Evolutionary conservation across 2,888 invertebrate species (phyloP), one percentile per base, ranked within the genome.

Genomic region (Eupeodes luniger): DNA sequence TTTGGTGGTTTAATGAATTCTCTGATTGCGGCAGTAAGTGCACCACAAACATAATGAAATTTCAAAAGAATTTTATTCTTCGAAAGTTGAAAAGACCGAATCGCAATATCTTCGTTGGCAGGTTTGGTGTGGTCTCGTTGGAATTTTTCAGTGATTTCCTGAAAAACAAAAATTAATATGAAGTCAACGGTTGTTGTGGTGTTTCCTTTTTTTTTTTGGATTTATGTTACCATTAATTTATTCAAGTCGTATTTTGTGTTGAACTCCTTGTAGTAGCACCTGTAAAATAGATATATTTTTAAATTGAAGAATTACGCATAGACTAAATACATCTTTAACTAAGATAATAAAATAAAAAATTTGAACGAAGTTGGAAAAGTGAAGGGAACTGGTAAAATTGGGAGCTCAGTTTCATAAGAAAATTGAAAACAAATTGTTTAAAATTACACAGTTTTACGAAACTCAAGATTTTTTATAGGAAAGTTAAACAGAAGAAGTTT

Each of bases 1-100:
- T 95, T 93, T 6, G 96, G 95, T 0, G 97, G 97, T 91, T 96
- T 97, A 3, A 94, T 93, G 90, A 96, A 97, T 70, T 94, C 94
- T 57, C 96, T 94, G 0, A 95, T 96, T 12, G 92, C 91, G 4
- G 94, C 92, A 0, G 93, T 94, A 7, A 94, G 90, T 16, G 92
- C 92, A 62, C 93, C 92, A 27, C 90, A 91, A 0, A 89, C 91
- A 70, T 93, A 94, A 72, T 94, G 94, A 83, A 93, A 94, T 90
- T 92, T 92, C 5, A 94, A 51, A 3, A 94, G 34, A 92, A 93
- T 93, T 91, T 93, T 93, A 61, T 95, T 94, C 0, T 95, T 95
- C 9, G 94, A 93, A 0, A 96, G 93, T 78, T 95, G 94, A 91
- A 96, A 97, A 62, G 95, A 95, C 69, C 96, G 95, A 79, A 94